Evolutionary conservation across 2,797 vertebrate species (phyloP).

Genomic region (Rhinatrema bivittatum): DNA sequence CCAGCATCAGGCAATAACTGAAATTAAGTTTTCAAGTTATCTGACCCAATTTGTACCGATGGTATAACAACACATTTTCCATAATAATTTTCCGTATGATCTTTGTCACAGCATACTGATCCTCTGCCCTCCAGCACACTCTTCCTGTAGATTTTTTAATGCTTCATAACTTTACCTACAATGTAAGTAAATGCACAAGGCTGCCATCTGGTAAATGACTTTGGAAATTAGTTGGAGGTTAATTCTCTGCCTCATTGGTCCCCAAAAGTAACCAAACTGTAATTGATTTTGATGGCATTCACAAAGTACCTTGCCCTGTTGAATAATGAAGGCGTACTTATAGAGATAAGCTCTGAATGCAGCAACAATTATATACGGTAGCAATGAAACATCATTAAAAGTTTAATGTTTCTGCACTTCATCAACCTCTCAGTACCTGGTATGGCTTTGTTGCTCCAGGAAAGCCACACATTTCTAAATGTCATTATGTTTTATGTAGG

Average conservation of each 20-base stretch:
- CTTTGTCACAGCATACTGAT: conserved; percentile 6
- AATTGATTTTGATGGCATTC: conserved; percentile 59
- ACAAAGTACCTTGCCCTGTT: conserved; percentile 38
- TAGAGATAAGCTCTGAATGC: conserved; percentile 20
- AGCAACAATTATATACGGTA: conserved; percentile 40
- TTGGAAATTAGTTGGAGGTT: conserved; percentile 62
- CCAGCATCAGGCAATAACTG: too few species aligned
- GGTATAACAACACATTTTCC: too few species aligned
- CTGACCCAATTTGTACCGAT: too few species aligned
- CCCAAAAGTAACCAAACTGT: conserved; percentile 46
- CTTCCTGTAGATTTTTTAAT: conserved; percentile 30
- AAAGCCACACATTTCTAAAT: conserved; percentile 25
- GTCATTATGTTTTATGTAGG: conserved; percentile 9
- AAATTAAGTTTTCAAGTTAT: too few species aligned
- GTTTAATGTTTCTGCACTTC: conserved; percentile 31
- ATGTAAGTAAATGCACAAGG: conserved; percentile 34
- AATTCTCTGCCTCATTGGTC: conserved; percentile 61
- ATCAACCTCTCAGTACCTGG: conserved; percentile 33
- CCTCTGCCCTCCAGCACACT: conserved; percentile 10
- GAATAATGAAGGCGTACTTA: conserved; percentile 40
- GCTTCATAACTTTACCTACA: conserved; percentile 13
- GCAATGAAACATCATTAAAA: conserved; percentile 40
- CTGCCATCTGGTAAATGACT: conserved; percentile 48
- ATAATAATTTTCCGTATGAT: neutral
- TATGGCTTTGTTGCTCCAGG: conserved; percentile 27